phyloP scores from a whole-genome alignment of 1,140 invertebrate species.

The Archivesica marissinica region DNA sequence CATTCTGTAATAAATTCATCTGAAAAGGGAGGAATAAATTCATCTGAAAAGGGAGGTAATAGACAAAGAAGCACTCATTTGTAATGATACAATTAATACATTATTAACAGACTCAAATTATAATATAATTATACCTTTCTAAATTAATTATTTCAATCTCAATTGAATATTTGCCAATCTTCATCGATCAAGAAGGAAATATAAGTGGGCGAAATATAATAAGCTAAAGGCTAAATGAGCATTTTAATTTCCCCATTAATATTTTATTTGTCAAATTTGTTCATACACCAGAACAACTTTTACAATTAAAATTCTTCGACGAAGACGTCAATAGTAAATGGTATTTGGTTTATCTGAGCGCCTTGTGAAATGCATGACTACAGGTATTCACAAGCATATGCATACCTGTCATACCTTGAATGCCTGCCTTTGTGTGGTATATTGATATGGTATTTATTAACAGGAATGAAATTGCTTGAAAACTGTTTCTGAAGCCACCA shows the following conservation, averaged over 20 bases:
- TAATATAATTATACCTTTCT: too few species aligned
- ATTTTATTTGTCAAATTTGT: not conserved
- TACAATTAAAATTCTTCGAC: not conserved
- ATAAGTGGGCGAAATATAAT: not conserved
- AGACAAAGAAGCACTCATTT: too few species aligned
- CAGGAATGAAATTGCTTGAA: not conserved
- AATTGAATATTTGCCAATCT: too few species aligned
- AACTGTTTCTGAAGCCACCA: not conserved
- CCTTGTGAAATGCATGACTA: not conserved
- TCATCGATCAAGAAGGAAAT: too few species aligned
- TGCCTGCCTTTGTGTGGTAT: not conserved
- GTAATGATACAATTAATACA: too few species aligned
- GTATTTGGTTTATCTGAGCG: not conserved
- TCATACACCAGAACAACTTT: not conserved
- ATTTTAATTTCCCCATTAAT: too few species aligned
- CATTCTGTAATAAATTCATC: too few species aligned
- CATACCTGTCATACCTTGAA: slow-evolving; percentile 45
- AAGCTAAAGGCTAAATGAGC: not conserved
- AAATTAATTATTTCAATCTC: too few species aligned
- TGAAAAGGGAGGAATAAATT: too few species aligned
- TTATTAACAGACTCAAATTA: too few species aligned
- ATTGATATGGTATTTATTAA: not conserved
- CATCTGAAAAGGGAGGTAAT: too few species aligned
- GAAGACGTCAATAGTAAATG: slow-evolving; percentile 8
- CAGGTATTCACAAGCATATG: slow-evolving; percentile 32